Base-by-base conservation (phyloP, 2,888 invertebrate genomes). In the Campopleginae sp. region DNA sequence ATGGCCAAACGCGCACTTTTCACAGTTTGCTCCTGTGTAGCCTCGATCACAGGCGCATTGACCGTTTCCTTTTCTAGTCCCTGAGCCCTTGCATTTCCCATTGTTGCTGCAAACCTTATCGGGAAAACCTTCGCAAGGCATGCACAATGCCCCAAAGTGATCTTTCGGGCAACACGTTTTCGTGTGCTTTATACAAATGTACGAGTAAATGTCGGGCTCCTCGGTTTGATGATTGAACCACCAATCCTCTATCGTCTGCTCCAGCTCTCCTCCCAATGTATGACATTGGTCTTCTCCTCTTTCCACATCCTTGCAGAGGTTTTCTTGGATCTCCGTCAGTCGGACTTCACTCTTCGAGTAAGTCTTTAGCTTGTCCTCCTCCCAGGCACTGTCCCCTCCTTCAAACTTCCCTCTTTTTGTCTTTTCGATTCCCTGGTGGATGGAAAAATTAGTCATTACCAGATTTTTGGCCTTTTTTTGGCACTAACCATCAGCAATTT, bases 321-420 rank as follows among this genome's bases (percentile, higher is more conserved):
- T 95, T 91, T 99, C 98, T 94, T 98, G 97, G 77, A 99, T 98
- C 93, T 99, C 99, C 17, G 98, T 96, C 58, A 99, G 94, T 71
- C 99, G 95, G 82, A 98, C 96, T 95, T 98, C 99, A 93, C 98
- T 98, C 12, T 95, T 96, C 86, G 96, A 96, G 92, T 98, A 98
- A 1, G 96, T 96, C 74, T 96, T 96, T 76, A 98, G 94, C 89
- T 98, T 97, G 91, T 98, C 96, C 93, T 98, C 98, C 92, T 98
- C 98, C 98, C 98, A 98, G 6, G 97, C 98, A 0, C 98, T 96
- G 93, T 98, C 98, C 0, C 98, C 98, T 4, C 98, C 98, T 89
- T 98, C 98, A 94, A 97, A 98, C 93, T 98, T 98, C 14, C 97
- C 97, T 89, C 97, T 95, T n/a, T 96, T 94, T 0, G 98, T 98